Base-by-base conservation (phyloP, 1,140 invertebrate genomes). In the Melipona quadrifasciata region DNA sequence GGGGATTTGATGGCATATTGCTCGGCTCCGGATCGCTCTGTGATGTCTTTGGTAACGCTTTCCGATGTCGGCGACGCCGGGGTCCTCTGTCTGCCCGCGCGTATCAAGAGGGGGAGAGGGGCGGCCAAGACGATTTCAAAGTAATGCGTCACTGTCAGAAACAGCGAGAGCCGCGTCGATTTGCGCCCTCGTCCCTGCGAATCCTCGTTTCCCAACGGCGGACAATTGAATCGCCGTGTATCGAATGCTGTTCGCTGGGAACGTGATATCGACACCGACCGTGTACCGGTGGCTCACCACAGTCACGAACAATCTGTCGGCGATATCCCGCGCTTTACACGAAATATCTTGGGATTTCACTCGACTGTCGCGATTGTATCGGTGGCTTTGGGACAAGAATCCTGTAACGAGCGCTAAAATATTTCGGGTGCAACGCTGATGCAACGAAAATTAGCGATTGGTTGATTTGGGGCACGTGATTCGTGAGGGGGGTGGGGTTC, bases 1-100 rank as follows among this genome's bases (percentile, higher is more conserved):
- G 93, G 92, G 93, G 85, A 93, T 94, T 94, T 94, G 93, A 94
- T 94, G 92, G 94, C 94, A 94, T 95, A 94, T 95, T 94, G 93
- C 93, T 93, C 90, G 88, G 31, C 89, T 93, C 91, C 8, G 71
- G 92, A 94, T 94, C 93, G 93, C 88, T 94, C 93, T 93, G 93
- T 93, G 92, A 95, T 94, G 93, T 93, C 93, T 94, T 94, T 92
- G 85, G 91, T 92, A 93, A 92, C 91, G 90, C 86, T 95, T 94
- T 92, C 90, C 91, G 89, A 94, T 94, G 91, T 82, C 71, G 73
- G 65, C 64, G 77, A 24, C 74, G n/a, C 76, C 76, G 64, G 82
- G 39, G 39, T 8, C 39, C 70, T 61, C 75, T 70, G 82, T 87
- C 82, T 58, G 78, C 74, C 80, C 73, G n/a, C 39, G 39, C 24